Base-by-base conservation (phyloP, 2,888 invertebrate species). In the Amiota minor region DNA sequence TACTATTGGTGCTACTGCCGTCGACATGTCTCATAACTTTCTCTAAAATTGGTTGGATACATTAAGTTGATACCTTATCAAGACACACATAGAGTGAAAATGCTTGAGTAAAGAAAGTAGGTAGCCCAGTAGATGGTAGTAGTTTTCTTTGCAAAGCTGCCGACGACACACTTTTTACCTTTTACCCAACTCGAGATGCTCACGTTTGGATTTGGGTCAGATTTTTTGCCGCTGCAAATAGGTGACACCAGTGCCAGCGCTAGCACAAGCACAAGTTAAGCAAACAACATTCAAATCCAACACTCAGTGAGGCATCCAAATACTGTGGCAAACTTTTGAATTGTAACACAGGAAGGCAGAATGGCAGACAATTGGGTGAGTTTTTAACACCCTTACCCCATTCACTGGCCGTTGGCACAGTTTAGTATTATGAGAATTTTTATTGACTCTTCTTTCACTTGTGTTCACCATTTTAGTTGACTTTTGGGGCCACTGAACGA, bases 391-490 rank as follows among this genome's bases (percentile, higher is more conserved):
- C 62, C 62, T 12, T 14, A 10, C 62, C 12, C 35, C 14, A 35
- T 12, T 12, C 45, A 11, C 18, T 11, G 3, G n/a, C 12, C 18
- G 49, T n/a, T 23, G n/a, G 50, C 67, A 53, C 53, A 68, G 53
- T 68, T 35, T 68, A 23, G 67, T 53, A 68, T 68, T 67, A 67
- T 67, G 65, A 67, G 49, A 49, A 49, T 67, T 67, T 62, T n/a
- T 67, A 67, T 67, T 67, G 65, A 67, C 65, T 67, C 49, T 67
- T 67, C 23, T 53, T 68, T 68, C n/a, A 12, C 14, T 14, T 53
- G 12, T 53, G 53, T 59, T 59, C 59, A 35, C 10, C 59, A 16
- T 20, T 18, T 16, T 3, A 59, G 59, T 59, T 9, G 35, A 35
- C 35, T 35, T 35, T 35, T 35, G 35, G 35, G 35, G 35, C 35